phyloP scores from a whole-genome alignment of 2,888 invertebrate species.

The Yponomeuta plumbellus region DNA sequence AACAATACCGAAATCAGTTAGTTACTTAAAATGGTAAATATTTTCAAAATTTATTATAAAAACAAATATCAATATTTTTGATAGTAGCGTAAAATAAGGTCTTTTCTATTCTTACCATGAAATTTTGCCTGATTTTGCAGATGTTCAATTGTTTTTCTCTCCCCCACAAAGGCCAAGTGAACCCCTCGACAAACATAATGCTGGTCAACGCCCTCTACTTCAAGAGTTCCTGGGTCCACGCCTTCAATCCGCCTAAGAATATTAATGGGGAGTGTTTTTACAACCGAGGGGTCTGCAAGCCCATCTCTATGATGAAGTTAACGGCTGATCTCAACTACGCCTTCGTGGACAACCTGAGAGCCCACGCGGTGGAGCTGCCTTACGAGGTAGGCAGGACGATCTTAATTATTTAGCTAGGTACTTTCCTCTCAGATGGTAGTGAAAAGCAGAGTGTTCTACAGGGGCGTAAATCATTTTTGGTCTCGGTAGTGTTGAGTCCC shows the following conservation, averaged over 20 bases:
- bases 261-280: constrained; percentile 69
- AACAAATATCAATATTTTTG: no score
- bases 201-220: constrained; percentile 81
- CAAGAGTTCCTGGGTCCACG: constrained; percentile 78
- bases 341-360: constrained; percentile 71
- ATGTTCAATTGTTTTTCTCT: constrained; percentile 27
- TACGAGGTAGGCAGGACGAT: constrained; percentile 70
- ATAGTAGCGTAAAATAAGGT: no score
- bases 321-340: constrained; percentile 75
- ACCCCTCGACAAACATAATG: constrained; percentile 66
- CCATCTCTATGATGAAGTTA: constrained; percentile 78
- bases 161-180: constrained; percentile 53
- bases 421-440: no score
- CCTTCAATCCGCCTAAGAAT: constrained; percentile 74
- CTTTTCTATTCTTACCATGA: no score
- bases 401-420: no score
- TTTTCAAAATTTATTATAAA: no score
- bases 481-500: no score
- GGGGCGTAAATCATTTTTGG: no score
- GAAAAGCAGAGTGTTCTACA: no score
- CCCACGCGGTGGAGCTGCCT: constrained; percentile 80
- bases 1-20: no score
- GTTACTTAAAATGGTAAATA: no score
- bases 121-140: no score
- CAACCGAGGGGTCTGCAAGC: constrained; percentile 54